A percentile compares a stretch with the other conserved stretches of the same genome.
phyloP scores from a whole-genome alignment of 2,797 vertebrate species.

The Galaxias olidus region DNA sequence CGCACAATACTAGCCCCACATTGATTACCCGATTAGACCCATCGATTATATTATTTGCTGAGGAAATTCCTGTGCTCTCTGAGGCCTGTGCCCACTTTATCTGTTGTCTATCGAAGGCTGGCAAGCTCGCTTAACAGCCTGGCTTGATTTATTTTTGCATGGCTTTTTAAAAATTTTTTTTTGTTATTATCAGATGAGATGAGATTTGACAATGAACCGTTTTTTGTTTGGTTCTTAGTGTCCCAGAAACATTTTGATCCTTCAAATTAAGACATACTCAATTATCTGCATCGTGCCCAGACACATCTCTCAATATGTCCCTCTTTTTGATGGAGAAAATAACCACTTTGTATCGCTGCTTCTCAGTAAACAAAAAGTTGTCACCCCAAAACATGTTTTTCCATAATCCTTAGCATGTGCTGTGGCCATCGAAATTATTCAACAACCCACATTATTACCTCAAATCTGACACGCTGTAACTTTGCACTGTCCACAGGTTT shows the following conservation, averaged over 20 bases:
- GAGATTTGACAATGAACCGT: background rate
- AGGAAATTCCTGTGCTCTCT: slow-evolving; percentile 64
- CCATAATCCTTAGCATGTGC: background rate
- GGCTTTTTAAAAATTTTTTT: too few relatives aligned
- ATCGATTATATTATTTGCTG: slow-evolving; percentile 79
- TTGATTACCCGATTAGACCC: slow-evolving; percentile 79
- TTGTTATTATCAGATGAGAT: background rate
- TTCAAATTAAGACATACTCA: slow-evolving; percentile 13
- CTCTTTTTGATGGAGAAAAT: background rate
- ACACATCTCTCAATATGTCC: background rate
- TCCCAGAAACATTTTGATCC: background rate
- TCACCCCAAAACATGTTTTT: slow-evolving; percentile 6
- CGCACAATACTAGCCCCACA: slow-evolving; percentile 57
- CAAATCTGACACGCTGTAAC: background rate
- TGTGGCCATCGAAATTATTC: too few relatives aligned
- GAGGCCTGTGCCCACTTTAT: slow-evolving; percentile 58
- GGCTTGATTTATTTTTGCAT: background rate
- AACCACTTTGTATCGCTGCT: background rate
- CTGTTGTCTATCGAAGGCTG: slow-evolving; percentile 46
- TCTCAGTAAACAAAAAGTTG: background rate
- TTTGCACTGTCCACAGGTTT: slow-evolving; percentile 3
- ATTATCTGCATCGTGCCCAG: slow-evolving; percentile 21
- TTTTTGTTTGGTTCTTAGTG: background rate
- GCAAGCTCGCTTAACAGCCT: slow-evolving; percentile 38
- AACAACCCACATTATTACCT: background rate